These are phyloP conservation scores for Paraplagusia blochii DNA, from an alignment of 2,113 vertebrate species.

Conservation along the genomic window DNA sequence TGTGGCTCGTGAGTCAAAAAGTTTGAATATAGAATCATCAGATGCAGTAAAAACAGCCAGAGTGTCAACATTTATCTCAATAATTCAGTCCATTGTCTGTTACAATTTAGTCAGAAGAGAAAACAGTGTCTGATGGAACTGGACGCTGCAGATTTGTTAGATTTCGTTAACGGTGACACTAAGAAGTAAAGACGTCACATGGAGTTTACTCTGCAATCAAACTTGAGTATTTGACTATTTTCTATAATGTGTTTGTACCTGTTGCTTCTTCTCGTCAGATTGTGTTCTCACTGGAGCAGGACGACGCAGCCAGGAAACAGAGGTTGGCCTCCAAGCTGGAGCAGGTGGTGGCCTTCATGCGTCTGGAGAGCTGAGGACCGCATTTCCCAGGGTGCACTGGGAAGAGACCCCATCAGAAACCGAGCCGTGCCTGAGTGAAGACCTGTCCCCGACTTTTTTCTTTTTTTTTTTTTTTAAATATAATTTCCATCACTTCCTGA, in stretches of 20 bases:
- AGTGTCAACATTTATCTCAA: too few species aligned
- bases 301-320: slow-evolving; percentile 95
- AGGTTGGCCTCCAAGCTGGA: slow-evolving; percentile 98
- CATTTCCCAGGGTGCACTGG: slow-evolving; percentile 93
- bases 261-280: slow-evolving; percentile 76
- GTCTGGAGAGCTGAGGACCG: slow-evolving; percentile 99
- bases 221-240: neutral
- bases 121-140: too few species aligned
- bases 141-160: too few species aligned
- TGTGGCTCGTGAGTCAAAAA: too few species aligned
- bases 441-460: slow-evolving; percentile 81
- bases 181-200: too few species aligned
- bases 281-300: slow-evolving; percentile 89
- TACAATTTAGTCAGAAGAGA: too few species aligned
- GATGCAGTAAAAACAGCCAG: too few species aligned
- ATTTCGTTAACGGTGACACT: too few species aligned
- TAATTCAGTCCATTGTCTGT: too few species aligned
- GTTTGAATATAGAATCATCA: too few species aligned
- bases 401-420: slow-evolving; percentile 90
- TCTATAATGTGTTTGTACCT: slow-evolving; percentile 26
- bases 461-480: slow-evolving; percentile 68
- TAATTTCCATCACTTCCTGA: too few species aligned
- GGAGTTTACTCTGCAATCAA: too few species aligned
- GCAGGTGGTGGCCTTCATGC: slow-evolving; percentile 99
- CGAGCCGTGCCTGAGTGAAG: slow-evolving; percentile 99